phyloP scores from a whole-genome alignment of 1,140 invertebrate genomes.

The Eueides isabella region DNA sequence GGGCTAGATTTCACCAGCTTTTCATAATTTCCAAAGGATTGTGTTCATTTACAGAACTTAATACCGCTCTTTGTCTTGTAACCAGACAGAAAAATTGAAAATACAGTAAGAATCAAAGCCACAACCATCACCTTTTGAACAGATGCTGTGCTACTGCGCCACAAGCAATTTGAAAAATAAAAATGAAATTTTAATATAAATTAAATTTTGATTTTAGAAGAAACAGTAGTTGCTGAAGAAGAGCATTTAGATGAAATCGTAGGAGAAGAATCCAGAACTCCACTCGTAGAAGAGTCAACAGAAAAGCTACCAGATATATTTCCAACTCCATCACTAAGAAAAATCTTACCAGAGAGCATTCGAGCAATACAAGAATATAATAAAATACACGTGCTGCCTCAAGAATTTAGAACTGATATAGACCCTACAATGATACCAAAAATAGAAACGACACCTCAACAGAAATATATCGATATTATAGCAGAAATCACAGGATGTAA shows the following conservation, averaged over 20 bases:
- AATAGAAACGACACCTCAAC: conserved; percentile 54
- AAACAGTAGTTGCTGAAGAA: conserved; percentile 28
- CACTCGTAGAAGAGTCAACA: background rate
- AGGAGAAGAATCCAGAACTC: conserved; percentile 34
- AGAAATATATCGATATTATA: conserved; percentile 66
- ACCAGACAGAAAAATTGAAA: no score
- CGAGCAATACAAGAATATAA: conserved; percentile 58
- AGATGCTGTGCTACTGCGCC: no score
- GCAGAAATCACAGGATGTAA: conserved; percentile 62
- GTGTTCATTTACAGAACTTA: no score
- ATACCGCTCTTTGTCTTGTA: no score
- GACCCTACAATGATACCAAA: conserved; percentile 63
- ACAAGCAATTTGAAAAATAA: no score
- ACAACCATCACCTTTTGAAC: no score
- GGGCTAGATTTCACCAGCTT: no score
- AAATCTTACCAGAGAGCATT: conserved; percentile 54
- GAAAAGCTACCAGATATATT: background rate
- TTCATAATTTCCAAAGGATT: no score
- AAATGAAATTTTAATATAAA: no score
- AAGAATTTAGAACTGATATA: conserved; percentile 59
- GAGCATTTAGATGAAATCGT: conserved; percentile 29
- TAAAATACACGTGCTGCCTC: conserved; percentile 64
- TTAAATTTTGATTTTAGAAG: no score
- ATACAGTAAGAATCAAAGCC: no score
- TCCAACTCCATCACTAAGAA: background rate